phyloP scores from a whole-genome alignment of 92 coral and sea anemone genomes.

The Palythoa grandis region DNA sequence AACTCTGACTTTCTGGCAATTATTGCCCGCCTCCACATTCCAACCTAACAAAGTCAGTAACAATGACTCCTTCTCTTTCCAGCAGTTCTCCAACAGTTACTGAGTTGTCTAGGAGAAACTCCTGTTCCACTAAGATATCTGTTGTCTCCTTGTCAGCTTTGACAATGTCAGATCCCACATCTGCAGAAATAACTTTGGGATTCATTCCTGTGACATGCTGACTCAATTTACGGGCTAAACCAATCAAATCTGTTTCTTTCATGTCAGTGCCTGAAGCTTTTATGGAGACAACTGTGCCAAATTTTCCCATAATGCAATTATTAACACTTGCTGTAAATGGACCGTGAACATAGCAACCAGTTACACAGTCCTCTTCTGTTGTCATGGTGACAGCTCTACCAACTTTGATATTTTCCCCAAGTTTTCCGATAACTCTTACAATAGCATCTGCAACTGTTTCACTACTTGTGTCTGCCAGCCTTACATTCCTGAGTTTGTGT shows the following conservation, averaged over 20 bases:
- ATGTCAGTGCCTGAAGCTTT: conserved; percentile 41
- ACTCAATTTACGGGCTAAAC: conserved; percentile 71
- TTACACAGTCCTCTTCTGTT: conserved; percentile 73
- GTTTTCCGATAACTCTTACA: conserved; percentile 79
- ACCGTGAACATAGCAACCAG: conserved; percentile 91
- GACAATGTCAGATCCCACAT: conserved; percentile 41
- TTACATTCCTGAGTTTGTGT: conserved; percentile 75
- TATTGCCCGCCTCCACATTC: conserved; percentile 71
- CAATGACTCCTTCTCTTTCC: conserved; percentile 60
- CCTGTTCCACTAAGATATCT: conserved; percentile 82
- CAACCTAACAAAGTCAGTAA: conserved; percentile 91
- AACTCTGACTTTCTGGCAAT: background rate
- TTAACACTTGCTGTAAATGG: conserved; percentile 65
- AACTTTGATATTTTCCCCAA: conserved; percentile 88
- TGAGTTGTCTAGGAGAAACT: conserved; percentile 75
- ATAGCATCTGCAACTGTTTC: conserved; percentile 77
- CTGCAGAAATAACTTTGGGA: conserved; percentile 68
- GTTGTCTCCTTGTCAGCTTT: conserved; percentile 28
- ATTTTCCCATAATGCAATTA: conserved; percentile 85
- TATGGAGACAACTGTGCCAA: conserved; percentile 83
- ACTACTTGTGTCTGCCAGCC: conserved; percentile 40
- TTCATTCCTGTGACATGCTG: conserved; percentile 97
- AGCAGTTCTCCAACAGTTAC: conserved; percentile 78
- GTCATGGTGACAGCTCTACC: conserved; percentile 90
- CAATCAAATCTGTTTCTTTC: conserved; percentile 23